Evolutionary conservation across 2,888 invertebrate species (phyloP), one percentile per base, ranked within the genome.

Genomic region (Alsophila aescularia): DNA sequence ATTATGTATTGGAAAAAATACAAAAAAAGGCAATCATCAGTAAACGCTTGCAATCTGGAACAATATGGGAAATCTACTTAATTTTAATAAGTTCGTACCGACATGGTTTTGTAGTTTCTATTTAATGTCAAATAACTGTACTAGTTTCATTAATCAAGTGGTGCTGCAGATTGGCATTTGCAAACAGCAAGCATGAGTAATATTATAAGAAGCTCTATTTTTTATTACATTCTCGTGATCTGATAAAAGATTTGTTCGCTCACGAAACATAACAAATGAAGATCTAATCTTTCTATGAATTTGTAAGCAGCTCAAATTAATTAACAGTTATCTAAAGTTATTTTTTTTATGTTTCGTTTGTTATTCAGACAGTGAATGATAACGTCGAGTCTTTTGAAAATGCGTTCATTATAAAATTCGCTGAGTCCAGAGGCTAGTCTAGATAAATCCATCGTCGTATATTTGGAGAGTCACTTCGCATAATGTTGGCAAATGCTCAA

Each of bases 401-500:
- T 24, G 18, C n/a, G 37, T 21, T 37, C n/a, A 18, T 21, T 15
- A 15, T 2, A 35, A 35, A 35, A 15, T n/a, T 3, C 9, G 10
- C 13, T 0, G 12, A 37, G 37, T 37, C 36, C 10, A 36, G 36
- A 18, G 8, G 21, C 39, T 39, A 39, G 24, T 24, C 18, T 39
- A 12, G 21, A 39, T 39, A 39, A 18, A 39, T 39, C 39, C 21
- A 18, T 21, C 2, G 12, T 39, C 31, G 13, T 50, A 36, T 14
- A 43, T 43, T 51, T 37, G 43, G 41, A n/a, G 13, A 35, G 27
- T 36, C 21, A 15, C 29, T 51, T 24, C 14, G 36, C 43, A 37
- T 51, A 39, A 34, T 37, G 24, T 5, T 7, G 24, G n/a, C n/a
- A n/a, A n/a, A n/a, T n/a, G n/a, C n/a, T n/a, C n/a, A n/a, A n/a